phyloP scores from a whole-genome alignment of 1,140 invertebrate species.

The Metaphire vulgaris region DNA sequence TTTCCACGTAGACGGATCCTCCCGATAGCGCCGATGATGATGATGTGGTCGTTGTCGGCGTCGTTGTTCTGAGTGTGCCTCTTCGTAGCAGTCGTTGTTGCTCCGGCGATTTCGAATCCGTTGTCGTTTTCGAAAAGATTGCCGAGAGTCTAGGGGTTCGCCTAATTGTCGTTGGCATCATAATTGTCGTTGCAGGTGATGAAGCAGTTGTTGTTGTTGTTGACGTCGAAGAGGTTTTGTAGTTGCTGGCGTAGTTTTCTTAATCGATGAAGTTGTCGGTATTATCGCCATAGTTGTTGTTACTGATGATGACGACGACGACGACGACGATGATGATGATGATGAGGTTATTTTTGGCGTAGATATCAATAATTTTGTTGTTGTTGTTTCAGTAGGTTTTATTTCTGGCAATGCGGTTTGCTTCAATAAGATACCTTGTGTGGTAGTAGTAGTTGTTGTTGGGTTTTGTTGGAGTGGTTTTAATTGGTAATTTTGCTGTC shows the following conservation, averaged over 20 bases:
- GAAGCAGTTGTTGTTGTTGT: no score
- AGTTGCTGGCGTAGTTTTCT: background rate
- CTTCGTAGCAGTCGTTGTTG: background rate
- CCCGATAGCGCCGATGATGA: no score
- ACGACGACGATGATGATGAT: background rate
- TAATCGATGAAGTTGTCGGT: background rate
- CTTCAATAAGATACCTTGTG: background rate
- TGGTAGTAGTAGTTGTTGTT: conserved; percentile 12
- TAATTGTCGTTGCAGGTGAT: background rate
- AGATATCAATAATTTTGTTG: background rate
- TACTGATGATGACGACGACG: background rate
- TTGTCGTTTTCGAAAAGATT: no score
- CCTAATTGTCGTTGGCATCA: background rate
- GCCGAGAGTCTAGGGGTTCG: background rate
- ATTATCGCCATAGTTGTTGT: background rate
- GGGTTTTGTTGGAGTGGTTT: background rate
- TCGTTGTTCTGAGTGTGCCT: background rate
- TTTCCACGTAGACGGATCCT: no score
- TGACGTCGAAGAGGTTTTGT: background rate
- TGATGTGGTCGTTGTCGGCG: background rate
- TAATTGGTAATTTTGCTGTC: background rate
- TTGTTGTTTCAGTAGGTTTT: no score
- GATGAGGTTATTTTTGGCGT: background rate
- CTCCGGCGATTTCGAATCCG: no score
- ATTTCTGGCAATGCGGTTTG: background rate